Evolutionary conservation across 2,797 vertebrate genomes (phyloP).

Genomic region (Malacoctenus gilli): DNA sequence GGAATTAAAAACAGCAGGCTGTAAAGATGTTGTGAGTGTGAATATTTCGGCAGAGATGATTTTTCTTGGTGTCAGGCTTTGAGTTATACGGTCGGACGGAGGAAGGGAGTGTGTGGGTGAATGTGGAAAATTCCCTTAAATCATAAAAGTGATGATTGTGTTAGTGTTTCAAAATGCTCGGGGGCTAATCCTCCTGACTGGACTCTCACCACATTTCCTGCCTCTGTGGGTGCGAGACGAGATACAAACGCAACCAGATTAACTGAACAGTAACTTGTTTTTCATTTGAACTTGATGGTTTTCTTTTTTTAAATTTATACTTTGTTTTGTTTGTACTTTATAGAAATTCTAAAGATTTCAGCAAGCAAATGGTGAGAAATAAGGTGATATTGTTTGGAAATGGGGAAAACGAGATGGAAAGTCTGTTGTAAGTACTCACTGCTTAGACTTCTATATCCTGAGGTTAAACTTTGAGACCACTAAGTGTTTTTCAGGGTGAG

Average conservation of each 20-base stretch:
- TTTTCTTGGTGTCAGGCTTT: background rate
- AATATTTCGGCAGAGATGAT: background rate
- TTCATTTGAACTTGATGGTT: background rate
- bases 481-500: slow-evolving; percentile 35
- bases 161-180: no score
- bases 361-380: no score
- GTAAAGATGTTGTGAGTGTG: background rate
- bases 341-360: no score
- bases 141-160: background rate
- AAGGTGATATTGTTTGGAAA: no score
- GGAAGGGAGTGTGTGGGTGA: background rate
- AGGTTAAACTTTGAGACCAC: no score
- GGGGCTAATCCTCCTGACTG: slow-evolving; percentile 2
- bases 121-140: slow-evolving; percentile 3
- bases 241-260: slow-evolving; percentile 1
- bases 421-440: no score
- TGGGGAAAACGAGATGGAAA: no score
- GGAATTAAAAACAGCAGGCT: background rate
- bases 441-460: no score
- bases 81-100: background rate
- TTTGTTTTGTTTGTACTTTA: no score
- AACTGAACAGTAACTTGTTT: background rate
- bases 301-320: background rate
- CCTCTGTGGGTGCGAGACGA: background rate
- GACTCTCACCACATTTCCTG: slow-evolving; percentile 9